Conservation (phyloP, 2,113 vertebrate species). For the Odobenus rosmarus region DNA sequence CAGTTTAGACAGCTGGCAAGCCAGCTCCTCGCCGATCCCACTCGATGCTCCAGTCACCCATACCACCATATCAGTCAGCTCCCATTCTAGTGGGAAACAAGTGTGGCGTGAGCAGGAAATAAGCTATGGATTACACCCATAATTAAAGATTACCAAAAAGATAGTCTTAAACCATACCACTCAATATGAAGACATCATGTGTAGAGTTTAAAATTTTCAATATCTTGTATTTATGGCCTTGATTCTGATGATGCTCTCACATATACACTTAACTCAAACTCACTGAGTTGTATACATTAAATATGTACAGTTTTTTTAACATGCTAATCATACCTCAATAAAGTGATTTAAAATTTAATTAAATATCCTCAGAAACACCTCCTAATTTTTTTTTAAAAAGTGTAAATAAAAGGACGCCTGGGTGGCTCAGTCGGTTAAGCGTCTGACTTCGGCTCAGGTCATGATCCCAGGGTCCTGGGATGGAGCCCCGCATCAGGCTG, state of each 20-base stretch:
- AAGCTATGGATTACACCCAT: neutral
- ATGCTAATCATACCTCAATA: neutral
- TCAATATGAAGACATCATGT: neutral
- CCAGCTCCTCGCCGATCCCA: slow-evolving; percentile 96
- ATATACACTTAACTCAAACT: neutral
- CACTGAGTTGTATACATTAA: neutral
- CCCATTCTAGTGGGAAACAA: slow-evolving; percentile 84
- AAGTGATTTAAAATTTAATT: neutral
- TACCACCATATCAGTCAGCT: slow-evolving; percentile 91
- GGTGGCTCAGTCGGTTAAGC: too few species aligned
- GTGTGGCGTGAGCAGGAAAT: neutral
- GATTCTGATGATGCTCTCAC: neutral
- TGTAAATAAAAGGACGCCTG: neutral
- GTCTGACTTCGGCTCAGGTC: too few species aligned
- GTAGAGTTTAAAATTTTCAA: neutral
- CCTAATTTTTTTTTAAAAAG: neutral
- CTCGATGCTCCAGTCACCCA: slow-evolving; percentile 98
- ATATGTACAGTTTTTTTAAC: neutral
- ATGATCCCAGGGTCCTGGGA: too few species aligned
- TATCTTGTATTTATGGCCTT: neutral
- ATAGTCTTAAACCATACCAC: neutral
- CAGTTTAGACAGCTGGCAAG: slow-evolving; percentile 92
- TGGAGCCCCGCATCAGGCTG: too few species aligned
- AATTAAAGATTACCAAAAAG: slow-evolving; percentile 27
- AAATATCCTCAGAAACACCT: neutral